A percentile compares a stretch with the other conserved stretches of the same genome.
These are phyloP conservation scores for Leucania comma DNA, from an alignment of 2,888 invertebrate genomes.

Conservation along the genomic window DNA sequence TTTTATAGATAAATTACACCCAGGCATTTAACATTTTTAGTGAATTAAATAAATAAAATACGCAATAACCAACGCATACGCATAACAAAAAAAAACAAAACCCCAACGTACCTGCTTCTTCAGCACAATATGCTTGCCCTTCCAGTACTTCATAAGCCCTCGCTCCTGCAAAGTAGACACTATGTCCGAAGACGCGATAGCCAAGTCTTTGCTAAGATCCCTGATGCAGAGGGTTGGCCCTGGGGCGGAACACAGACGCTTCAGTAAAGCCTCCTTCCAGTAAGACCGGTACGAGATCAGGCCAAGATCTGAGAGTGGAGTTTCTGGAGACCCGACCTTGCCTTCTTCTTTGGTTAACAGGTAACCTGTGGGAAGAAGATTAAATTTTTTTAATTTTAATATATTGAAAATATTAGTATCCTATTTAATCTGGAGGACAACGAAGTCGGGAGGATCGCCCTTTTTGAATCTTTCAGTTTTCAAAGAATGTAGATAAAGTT, in stretches of 20 bases:
- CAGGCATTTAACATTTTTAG: too few species aligned
- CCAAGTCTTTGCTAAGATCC: slow-evolving; percentile 96
- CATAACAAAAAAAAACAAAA: neutral
- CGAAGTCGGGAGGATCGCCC: too few species aligned
- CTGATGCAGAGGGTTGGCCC: slow-evolving; percentile 97
- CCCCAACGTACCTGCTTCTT: slow-evolving; percentile 94
- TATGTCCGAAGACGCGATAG: slow-evolving; percentile 99
- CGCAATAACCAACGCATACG: too few species aligned
- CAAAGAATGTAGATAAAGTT: too few species aligned
- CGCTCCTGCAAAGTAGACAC: slow-evolving; percentile 99
- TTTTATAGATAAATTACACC: too few species aligned
- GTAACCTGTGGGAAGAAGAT: slow-evolving; percentile 93
- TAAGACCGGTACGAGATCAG: slow-evolving; percentile 99
- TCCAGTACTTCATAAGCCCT: slow-evolving; percentile 99
- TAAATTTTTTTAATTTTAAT: too few species aligned
- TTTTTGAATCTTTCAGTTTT: too few species aligned
- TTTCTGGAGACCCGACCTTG: slow-evolving; percentile 99
- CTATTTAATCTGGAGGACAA: too few species aligned
- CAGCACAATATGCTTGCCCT: slow-evolving; percentile 98
- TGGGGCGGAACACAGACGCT: slow-evolving; percentile 96
- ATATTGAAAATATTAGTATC: too few species aligned
- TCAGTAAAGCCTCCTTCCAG: slow-evolving; percentile 99
- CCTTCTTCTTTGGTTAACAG: slow-evolving; percentile 98
- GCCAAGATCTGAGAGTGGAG: slow-evolving; percentile 99
- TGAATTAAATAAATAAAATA: too few species aligned